phyloP scores from a whole-genome alignment of 2,888 invertebrate genomes.

The Mylabris sibirica region DNA sequence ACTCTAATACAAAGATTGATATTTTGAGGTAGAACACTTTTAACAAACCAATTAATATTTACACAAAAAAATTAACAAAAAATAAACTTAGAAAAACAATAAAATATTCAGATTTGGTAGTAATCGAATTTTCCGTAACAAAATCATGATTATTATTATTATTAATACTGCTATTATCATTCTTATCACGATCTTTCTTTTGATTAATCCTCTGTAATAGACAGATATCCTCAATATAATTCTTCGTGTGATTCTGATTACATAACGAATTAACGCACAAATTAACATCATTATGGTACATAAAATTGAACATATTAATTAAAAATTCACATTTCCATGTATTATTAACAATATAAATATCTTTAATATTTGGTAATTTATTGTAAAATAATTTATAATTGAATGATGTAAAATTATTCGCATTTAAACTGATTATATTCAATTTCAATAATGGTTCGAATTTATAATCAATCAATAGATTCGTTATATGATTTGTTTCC shows the following conservation, averaged over 20 bases:
- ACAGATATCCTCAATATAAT: slow-evolving; percentile 47
- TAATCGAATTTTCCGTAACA: slow-evolving; percentile 9
- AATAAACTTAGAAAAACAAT: neutral
- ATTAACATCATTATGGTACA: slow-evolving; percentile 47
- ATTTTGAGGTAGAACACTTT: neutral
- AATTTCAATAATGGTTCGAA: slow-evolving; percentile 48
- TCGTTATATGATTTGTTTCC: slow-evolving; percentile 50
- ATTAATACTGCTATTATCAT: neutral
- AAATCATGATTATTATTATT: slow-evolving; percentile 18
- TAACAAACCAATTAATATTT: neutral
- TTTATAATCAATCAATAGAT: slow-evolving; percentile 48
- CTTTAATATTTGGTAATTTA: slow-evolving; percentile 53
- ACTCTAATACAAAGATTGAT: neutral
- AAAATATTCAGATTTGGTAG: neutral
- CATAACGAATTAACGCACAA: slow-evolving; percentile 52
- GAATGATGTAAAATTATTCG: slow-evolving; percentile 52
- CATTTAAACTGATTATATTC: slow-evolving; percentile 50
- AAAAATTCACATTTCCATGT: slow-evolving; percentile 56
- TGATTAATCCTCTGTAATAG: neutral
- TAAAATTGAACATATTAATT: slow-evolving; percentile 53
- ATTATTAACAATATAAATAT: slow-evolving; percentile 54
- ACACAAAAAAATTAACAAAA: neutral
- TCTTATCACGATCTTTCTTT: neutral
- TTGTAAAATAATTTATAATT: slow-evolving; percentile 52
- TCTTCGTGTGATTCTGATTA: slow-evolving; percentile 41